Evolutionary conservation across 2,888 invertebrate genomes (phyloP).

Genomic region (Trissolcus japonicus): DNA sequence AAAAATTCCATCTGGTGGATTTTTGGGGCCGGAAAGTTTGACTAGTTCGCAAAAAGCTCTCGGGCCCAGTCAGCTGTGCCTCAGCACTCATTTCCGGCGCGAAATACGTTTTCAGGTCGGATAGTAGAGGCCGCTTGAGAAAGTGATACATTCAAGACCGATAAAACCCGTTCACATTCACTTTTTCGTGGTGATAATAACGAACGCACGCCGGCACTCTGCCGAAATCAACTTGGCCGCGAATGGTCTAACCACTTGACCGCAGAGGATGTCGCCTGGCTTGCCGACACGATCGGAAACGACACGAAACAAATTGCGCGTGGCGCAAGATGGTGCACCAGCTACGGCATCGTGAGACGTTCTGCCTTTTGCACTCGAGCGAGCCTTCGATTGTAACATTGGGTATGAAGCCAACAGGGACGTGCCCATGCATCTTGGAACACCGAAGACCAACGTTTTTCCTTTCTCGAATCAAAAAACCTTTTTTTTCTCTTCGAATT

Average conservation of each 20-base stretch:
- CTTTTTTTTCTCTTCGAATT: background rate
- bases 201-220: constrained; percentile 27
- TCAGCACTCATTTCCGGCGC: constrained; percentile 60
- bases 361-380: constrained; percentile 60
- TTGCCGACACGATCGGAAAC: constrained; percentile 17
- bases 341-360: constrained; percentile 66
- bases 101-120: constrained; percentile 64
- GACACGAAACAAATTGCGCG: constrained; percentile 33
- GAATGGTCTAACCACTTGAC: constrained; percentile 40
- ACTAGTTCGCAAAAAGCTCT: constrained; percentile 7
- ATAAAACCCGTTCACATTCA: constrained; percentile 62
- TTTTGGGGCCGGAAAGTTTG: background rate
- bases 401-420: constrained; percentile 45
- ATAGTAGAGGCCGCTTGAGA: constrained; percentile 63
- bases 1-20: constrained; percentile 29
- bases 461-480: background rate
- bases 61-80: constrained; percentile 40
- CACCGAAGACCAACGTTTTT: constrained; percentile 17
- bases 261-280: constrained; percentile 15
- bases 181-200: constrained; percentile 57
- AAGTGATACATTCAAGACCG: constrained; percentile 61
- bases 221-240: constrained; percentile 50
- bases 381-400: constrained; percentile 44
- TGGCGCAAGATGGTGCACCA: constrained; percentile 58
- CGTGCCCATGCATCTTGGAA: constrained; percentile 49